Percentiles rank a stretch among this genome's conserved stretches.
phyloP scores from a whole-genome alignment of 2,888 invertebrate species.

The Gymnoscelis rufifasciata region DNA sequence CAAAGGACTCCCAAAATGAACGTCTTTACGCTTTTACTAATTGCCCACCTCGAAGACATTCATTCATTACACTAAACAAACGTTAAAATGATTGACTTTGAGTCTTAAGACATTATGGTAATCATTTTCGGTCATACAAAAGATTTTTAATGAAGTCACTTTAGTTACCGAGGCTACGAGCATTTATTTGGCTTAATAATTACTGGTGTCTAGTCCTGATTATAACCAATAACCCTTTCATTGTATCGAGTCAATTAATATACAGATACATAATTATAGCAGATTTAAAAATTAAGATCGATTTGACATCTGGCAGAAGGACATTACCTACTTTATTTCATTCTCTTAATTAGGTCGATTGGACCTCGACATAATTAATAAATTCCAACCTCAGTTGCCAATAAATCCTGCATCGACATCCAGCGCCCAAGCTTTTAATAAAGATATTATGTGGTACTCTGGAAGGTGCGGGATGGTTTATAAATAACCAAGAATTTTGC shows the following conservation, averaged over 20 bases:
- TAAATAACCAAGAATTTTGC: constrained; percentile 4
- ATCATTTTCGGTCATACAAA: constrained; percentile 43
- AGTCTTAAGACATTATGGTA: constrained; percentile 48
- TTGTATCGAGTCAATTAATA: no score
- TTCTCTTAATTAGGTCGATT: constrained; percentile 72
- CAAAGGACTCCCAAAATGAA: constrained; percentile 65
- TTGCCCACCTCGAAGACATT: constrained; percentile 68
- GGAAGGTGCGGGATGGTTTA: not conserved
- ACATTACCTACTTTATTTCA: constrained; percentile 63
- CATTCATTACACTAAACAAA: constrained; percentile 57
- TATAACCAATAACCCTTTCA: constrained; percentile 14
- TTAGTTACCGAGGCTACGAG: constrained; percentile 30
- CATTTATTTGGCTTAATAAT: constrained; percentile 24
- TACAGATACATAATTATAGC: no score
- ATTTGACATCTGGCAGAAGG: no score
- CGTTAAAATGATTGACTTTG: constrained; percentile 61
- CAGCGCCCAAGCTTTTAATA: constrained; percentile 44
- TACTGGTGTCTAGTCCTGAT: constrained; percentile 41
- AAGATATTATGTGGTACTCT: constrained; percentile 15
- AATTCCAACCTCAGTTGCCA: constrained; percentile 57
- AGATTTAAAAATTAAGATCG: no score
- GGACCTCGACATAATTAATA: constrained; percentile 67
- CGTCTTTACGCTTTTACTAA: constrained; percentile 71
- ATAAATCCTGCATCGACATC: constrained; percentile 51
- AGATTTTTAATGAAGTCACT: constrained; percentile 32